phyloP scores from a whole-genome alignment of 2,113 vertebrate species.

The Cricetomys ansorgei region DNA sequence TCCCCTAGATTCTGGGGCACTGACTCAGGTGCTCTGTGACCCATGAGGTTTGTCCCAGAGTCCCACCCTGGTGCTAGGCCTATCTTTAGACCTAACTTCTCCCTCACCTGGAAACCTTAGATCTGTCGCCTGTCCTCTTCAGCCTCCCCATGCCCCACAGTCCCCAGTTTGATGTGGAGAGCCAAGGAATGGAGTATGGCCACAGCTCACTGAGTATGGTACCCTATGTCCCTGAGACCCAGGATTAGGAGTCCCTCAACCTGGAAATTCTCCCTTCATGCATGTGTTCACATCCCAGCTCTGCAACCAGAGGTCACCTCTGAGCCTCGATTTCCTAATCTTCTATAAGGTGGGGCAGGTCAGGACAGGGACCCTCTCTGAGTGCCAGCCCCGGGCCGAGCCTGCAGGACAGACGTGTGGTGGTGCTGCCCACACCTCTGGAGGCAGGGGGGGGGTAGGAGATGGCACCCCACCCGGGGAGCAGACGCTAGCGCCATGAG shows the following conservation, averaged over 20 bases:
- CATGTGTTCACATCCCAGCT: not conserved
- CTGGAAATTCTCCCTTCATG: not conserved
- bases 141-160: not conserved
- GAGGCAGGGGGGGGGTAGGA: conserved; percentile 73
- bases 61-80: not conserved
- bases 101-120: not conserved
- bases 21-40: not conserved
- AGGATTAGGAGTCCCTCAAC: not conserved
- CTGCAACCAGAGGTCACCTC: not conserved
- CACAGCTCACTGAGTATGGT: not conserved
- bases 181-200: not conserved
- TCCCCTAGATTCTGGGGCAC: not conserved
- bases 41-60: not conserved
- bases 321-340: not conserved
- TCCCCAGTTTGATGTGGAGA: not conserved
- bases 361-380: not conserved
- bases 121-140: not conserved
- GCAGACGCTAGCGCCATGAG: conserved; percentile 84
- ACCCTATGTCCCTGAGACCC: not conserved
- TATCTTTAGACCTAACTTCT: not conserved
- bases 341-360: not conserved
- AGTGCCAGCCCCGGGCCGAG: not conserved
- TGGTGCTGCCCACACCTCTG: not conserved
- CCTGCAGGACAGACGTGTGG: not conserved
- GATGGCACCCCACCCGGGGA: conserved; percentile 81